A percentile compares a stretch with the other conserved stretches of the same genome.
Evolutionary conservation across 2,888 invertebrate species (phyloP).

Genomic region (Catonia carolina): DNA sequence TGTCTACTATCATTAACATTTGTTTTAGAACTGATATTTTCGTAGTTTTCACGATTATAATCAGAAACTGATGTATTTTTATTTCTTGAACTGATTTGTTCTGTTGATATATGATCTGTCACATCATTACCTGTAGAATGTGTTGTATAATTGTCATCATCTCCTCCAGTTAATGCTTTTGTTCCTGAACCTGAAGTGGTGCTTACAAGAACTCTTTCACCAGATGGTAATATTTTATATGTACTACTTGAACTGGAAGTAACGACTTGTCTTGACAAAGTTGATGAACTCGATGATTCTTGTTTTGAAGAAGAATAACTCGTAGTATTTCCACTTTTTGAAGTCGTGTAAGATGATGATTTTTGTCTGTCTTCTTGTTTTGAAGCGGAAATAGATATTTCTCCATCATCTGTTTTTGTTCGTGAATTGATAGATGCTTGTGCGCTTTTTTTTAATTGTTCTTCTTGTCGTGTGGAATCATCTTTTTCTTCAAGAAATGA

Average conservation of each 20-base stretch:
- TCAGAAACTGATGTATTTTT: neutral
- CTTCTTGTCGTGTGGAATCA: slow-evolving; percentile 23
- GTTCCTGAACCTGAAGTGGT: neutral
- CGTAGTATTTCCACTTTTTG: slow-evolving; percentile 18
- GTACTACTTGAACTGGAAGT: slow-evolving; percentile 21
- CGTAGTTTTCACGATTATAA: neutral
- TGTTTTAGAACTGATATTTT: neutral
- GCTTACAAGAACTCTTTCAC: slow-evolving; percentile 1
- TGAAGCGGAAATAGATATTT: slow-evolving; percentile 23
- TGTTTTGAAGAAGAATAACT: slow-evolving; percentile 22
- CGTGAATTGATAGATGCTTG: slow-evolving; percentile 25
- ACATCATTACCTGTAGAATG: neutral
- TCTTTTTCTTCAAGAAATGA: slow-evolving; percentile 27
- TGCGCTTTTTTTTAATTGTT: slow-evolving; percentile 21
- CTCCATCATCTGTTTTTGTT: slow-evolving; percentile 27
- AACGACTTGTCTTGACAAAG: slow-evolving; percentile 23
- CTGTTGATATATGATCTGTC: neutral
- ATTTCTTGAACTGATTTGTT: neutral
- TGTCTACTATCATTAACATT: neutral
- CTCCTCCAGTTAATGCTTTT: neutral
- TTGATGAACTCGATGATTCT: slow-evolving; percentile 27
- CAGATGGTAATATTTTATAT: slow-evolving; percentile 7
- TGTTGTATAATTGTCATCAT: neutral
- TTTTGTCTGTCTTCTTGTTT: slow-evolving; percentile 28
- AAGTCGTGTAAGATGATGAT: slow-evolving; percentile 20